Conservation (phyloP, 2,888 invertebrate species). For the Nomada hirtipes region DNA sequence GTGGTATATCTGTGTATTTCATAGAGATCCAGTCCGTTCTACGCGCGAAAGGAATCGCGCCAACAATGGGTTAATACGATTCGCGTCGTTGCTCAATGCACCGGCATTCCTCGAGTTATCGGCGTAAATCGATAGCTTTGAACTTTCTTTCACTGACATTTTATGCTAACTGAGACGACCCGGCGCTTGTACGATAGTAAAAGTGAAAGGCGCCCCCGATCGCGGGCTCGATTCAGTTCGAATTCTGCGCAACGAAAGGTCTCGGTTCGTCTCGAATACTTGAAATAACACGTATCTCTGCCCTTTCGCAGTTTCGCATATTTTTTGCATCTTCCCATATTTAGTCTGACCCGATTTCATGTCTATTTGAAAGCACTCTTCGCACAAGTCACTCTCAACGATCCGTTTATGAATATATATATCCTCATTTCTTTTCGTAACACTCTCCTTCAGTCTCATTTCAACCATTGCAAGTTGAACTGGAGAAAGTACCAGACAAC, state of each 20-base stretch:
- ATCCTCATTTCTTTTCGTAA: too few relatives aligned
- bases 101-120: conserved; percentile 28
- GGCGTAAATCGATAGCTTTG: conserved; percentile 39
- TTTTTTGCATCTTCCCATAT: background rate
- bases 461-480: too few relatives aligned
- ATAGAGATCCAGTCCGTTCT: background rate
- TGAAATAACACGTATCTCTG: conserved; percentile 28
- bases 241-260: conserved; percentile 29
- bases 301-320: background rate
- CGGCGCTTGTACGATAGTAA: conserved; percentile 3
- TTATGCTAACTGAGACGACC: conserved; percentile 41
- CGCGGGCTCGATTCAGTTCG: conserved; percentile 4
- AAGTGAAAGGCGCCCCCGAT: conserved; percentile 52
- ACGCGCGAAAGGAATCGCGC: background rate
- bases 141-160: conserved; percentile 59
- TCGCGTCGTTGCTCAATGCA: background rate
- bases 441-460: too few relatives aligned
- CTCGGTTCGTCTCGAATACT: conserved; percentile 6
- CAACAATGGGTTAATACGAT: conserved; percentile 6
- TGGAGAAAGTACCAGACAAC: too few relatives aligned
- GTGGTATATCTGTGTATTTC: background rate
- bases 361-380: background rate
- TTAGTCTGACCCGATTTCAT: background rate
- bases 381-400: background rate
- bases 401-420: too few relatives aligned